Percentiles rank a stretch among this genome's conserved stretches.
These are phyloP conservation scores for Hymenopus coronatus DNA, from an alignment of 2,888 invertebrate species.

Conservation along the genomic window DNA sequence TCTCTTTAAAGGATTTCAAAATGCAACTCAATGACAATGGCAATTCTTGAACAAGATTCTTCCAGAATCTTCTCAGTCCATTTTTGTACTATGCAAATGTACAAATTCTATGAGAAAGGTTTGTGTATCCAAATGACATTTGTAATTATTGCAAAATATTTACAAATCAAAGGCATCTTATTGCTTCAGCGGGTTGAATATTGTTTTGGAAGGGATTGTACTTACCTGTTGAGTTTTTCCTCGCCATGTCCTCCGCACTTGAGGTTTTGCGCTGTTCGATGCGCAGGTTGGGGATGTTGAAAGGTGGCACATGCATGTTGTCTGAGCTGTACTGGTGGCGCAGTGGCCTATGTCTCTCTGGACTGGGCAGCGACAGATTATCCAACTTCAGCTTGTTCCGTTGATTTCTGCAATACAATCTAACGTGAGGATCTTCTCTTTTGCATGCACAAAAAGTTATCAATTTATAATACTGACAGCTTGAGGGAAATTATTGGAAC, in stretches of 20 bases:
- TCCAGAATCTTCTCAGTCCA: too few relatives aligned
- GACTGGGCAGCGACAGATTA: conserved; percentile 69
- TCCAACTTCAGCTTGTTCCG: conserved; percentile 86
- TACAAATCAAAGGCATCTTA: too few relatives aligned
- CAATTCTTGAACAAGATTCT: too few relatives aligned
- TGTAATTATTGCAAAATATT: too few relatives aligned
- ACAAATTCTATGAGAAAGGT: too few relatives aligned
- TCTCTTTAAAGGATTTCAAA: too few relatives aligned
- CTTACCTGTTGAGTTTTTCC: conserved; percentile 76
- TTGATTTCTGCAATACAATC: conserved; percentile 62
- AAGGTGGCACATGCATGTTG: conserved; percentile 79
- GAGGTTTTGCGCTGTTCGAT: conserved; percentile 86
- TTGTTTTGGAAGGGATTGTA: not conserved
- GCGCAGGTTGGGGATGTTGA: conserved; percentile 84
- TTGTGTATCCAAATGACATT: too few relatives aligned
- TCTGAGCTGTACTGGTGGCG: conserved; percentile 83
- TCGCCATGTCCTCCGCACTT: conserved; percentile 87
- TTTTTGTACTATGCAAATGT: too few relatives aligned
- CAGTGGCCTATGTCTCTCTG: conserved; percentile 70
- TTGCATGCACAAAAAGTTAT: not conserved
- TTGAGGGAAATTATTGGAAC: too few relatives aligned
- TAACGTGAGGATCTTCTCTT: not conserved
- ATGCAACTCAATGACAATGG: too few relatives aligned
- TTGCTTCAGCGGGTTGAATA: too few relatives aligned
- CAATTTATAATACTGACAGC: not conserved